These are phyloP conservation scores for Nysson spinosus DNA, from an alignment of 2,888 invertebrate species.

Conservation along the genomic window DNA sequence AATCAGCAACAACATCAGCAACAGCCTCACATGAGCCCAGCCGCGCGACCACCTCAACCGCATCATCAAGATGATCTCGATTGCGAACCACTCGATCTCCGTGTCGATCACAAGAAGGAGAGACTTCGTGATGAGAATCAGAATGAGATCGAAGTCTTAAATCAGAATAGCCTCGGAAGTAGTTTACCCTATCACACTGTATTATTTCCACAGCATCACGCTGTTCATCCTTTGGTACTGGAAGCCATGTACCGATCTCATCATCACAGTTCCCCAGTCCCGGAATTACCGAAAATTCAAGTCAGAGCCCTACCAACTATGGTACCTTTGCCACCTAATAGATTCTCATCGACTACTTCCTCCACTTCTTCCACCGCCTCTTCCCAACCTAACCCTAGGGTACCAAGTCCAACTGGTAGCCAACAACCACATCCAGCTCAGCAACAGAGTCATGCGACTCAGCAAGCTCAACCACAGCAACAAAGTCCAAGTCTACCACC, in stretches of 20 bases:
- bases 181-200: slow-evolving; percentile 72
- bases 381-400: slow-evolving; percentile 58
- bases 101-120: slow-evolving; percentile 90
- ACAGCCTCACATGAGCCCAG: slow-evolving; percentile 81
- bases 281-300: slow-evolving; percentile 80
- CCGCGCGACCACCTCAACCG: slow-evolving; percentile 79
- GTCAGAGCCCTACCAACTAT: slow-evolving; percentile 75
- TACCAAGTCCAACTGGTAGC: slow-evolving; percentile 54
- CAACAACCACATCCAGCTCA: slow-evolving; percentile 43
- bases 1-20: slow-evolving; percentile 71
- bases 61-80: slow-evolving; percentile 72
- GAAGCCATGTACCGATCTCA: slow-evolving; percentile 84
- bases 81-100: slow-evolving; percentile 92
- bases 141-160: slow-evolving; percentile 83
- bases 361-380: slow-evolving; percentile 56
- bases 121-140: slow-evolving; percentile 91
- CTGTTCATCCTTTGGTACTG: slow-evolving; percentile 85
- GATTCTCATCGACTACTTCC: slow-evolving; percentile 78
- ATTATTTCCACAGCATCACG: slow-evolving; percentile 73
- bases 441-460: slow-evolving; percentile 59
- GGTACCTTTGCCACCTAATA: slow-evolving; percentile 73
- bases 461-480: slow-evolving; percentile 66
- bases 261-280: slow-evolving; percentile 79
- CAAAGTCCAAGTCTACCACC: slow-evolving; percentile 43
- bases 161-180: slow-evolving; percentile 66